Evolutionary conservation across 2,113 vertebrate species (phyloP), one percentile per base, ranked within the genome.

Genomic region (Ictalurus punctatus): DNA sequence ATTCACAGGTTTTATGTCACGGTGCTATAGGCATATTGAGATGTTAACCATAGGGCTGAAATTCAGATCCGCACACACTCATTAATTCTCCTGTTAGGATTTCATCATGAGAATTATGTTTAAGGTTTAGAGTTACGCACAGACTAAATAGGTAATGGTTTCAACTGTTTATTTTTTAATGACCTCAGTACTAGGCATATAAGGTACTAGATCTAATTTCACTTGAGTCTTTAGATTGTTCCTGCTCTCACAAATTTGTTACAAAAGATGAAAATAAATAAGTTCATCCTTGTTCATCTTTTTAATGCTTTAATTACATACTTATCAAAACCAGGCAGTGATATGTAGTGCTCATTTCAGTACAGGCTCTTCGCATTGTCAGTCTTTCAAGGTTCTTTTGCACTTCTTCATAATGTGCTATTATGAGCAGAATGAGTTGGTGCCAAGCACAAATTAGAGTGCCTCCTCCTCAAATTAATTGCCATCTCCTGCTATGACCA

Each of bases 1-100:
- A 30, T 56, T 59, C 3, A 34, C 19, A n/a, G 79, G 63, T 82
- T 87, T 87, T 56, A 87, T 87, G 61, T 88, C 65, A 3, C 34
- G 59, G 30, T 27, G 21, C 85, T 44, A 74, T 71, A 44, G 59
- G 58, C 61, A 44, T 81, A 52, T 34, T 37, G 25, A 71, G 7
- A 37, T 71, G 8, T 83, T 44, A 84, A 84, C 61, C 17, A 27
- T 17, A 76, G 58, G 37, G 12, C 40, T 56, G 56, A 74, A 73
- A 54, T 7, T 27, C 67, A 17, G 78, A 80, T 82, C n/a, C 14
- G 65, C 6, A 2, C 14, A 17, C 30, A 2, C 69, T 2, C 16
- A 2, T 21, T 73, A 73, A 73, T 73, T 34, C 69, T 6, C 30
- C 69, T 19, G 69, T 34, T 19, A 6, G 30, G 30, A 44, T 76